These are phyloP conservation scores for Hydrolagus affinis DNA, from an alignment of 2,113 vertebrate genomes.

Conservation along the genomic window DNA sequence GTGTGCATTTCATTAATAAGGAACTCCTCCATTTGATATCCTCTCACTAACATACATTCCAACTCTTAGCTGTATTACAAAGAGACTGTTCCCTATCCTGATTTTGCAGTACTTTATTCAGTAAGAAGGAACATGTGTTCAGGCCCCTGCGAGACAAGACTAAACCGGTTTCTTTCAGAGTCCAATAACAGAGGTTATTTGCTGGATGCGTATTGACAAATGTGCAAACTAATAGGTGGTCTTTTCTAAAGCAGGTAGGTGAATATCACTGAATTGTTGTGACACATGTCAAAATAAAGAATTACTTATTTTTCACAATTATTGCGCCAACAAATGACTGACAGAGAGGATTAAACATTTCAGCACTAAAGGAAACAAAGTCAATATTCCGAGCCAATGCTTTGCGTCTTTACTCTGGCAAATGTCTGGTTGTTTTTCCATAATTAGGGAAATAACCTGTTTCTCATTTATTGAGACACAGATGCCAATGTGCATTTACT, in stretches of 20 bases:
- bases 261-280: background rate
- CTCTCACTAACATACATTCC: too few relatives aligned
- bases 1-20: too few relatives aligned
- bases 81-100: background rate
- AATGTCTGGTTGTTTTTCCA: background rate
- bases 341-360: background rate
- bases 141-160: background rate
- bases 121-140: background rate
- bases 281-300: background rate
- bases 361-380: background rate
- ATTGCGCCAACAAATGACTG: background rate
- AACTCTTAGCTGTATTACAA: background rate
- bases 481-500: constrained; percentile 4
- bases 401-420: background rate
- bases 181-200: background rate
- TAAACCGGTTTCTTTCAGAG: background rate
- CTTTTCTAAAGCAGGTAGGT: background rate
- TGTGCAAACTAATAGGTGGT: background rate
- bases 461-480: background rate
- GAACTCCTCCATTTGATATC: too few relatives aligned
- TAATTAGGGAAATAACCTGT: too few relatives aligned
- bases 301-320: background rate
- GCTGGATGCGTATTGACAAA: background rate
- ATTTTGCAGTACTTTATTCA: too few relatives aligned
- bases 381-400: background rate